Percentiles rank a stretch among this genome's conserved stretches.
phyloP scores from a whole-genome alignment of 2,797 vertebrate genomes.

The Parambassis ranga region DNA sequence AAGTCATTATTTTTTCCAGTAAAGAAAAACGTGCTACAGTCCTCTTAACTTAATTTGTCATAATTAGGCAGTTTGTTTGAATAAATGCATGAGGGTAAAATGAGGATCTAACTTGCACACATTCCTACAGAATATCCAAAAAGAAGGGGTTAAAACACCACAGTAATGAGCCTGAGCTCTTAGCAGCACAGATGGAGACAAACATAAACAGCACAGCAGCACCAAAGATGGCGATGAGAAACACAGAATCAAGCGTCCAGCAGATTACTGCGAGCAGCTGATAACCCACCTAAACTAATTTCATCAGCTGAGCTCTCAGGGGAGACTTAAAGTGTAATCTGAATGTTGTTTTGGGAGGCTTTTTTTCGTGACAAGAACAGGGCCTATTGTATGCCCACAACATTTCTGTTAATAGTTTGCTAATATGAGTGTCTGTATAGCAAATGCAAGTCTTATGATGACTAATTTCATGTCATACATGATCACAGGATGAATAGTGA shows the following conservation, averaged over 20 bases:
- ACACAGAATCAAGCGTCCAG: conserved; percentile 33
- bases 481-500: conserved; percentile 34
- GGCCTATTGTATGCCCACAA: neutral
- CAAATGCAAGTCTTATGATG: conserved; percentile 56
- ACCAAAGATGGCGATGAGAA: conserved; percentile 24
- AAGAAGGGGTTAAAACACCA: neutral
- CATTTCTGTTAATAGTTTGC: neutral
- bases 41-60: neutral
- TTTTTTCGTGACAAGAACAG: neutral
- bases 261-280: conserved; percentile 48
- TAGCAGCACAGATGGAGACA: conserved; percentile 32
- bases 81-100: too few species aligned
- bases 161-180: conserved; percentile 11
- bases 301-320: conserved; percentile 19
- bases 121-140: neutral
- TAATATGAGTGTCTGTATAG: conserved; percentile 1
- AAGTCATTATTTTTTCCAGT: neutral
- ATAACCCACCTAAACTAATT: conserved; percentile 53
- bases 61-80: too few species aligned
- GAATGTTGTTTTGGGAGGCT: conserved; percentile 17
- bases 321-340: conserved; percentile 12
- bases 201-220: conserved; percentile 15
- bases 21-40: neutral
- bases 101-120: neutral
- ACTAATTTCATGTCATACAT: conserved; percentile 29